phyloP scores from a whole-genome alignment of 2,113 vertebrate genomes.

The Eupsittula cactorum region DNA sequence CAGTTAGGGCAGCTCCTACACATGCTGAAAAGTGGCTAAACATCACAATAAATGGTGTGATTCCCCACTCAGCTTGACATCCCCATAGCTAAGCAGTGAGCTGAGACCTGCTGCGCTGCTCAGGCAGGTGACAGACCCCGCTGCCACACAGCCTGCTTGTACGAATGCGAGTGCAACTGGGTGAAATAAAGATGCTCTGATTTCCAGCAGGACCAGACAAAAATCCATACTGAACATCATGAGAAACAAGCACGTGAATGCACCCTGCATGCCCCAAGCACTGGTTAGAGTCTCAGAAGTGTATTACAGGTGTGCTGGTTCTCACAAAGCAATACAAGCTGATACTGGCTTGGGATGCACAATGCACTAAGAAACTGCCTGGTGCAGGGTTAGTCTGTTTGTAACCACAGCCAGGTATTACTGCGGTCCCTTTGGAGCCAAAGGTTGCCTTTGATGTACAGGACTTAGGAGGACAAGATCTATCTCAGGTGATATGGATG shows the following conservation, averaged over 20 bases:
- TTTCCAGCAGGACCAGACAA: background rate
- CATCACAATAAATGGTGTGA: background rate
- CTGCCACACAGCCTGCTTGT: background rate
- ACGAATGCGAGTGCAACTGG: fast-evolving
- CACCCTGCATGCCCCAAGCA: fast-evolving
- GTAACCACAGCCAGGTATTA: fast-evolving
- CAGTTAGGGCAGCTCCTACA: background rate
- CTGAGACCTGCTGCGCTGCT: background rate
- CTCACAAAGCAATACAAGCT: background rate
- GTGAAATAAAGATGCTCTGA: background rate
- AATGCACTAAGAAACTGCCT: background rate
- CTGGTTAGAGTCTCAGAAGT: background rate
- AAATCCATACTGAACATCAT: background rate
- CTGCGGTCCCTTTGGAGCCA: background rate
- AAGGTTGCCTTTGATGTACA: background rate
- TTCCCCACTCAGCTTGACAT: fast-evolving
- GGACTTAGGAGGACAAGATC: background rate
- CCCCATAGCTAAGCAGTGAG: background rate
- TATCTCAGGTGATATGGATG: fast-evolving
- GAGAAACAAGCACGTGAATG: fast-evolving
- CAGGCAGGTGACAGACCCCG: background rate
- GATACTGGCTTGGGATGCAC: background rate
- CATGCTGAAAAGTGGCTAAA: background rate
- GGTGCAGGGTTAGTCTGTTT: background rate
- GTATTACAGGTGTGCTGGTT: background rate